Evolutionary conservation across 2,888 invertebrate species (phyloP).

Genomic region (Palloptera scutellata): DNA sequence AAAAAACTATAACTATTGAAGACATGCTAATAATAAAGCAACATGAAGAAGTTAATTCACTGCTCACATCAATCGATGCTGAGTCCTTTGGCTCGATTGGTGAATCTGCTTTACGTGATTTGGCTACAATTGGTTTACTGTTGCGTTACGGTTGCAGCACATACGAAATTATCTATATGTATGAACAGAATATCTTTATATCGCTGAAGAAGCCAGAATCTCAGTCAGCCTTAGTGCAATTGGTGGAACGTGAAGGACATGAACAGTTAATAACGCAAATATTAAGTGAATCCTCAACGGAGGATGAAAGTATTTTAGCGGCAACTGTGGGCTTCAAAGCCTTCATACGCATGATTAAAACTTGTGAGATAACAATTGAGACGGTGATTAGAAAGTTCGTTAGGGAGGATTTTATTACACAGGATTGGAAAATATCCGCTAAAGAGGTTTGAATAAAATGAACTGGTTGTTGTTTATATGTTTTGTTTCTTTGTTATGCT

Average conservation of each 20-base stretch:
- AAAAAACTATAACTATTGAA: constrained; percentile 64
- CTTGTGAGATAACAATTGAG: constrained; percentile 81
- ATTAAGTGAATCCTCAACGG: constrained; percentile 79
- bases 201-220: constrained; percentile 81
- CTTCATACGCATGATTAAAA: constrained; percentile 85
- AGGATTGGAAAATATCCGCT: constrained; percentile 76
- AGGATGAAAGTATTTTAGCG: constrained; percentile 79
- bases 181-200: constrained; percentile 81
- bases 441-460: constrained; percentile 65
- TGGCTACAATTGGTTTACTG: constrained; percentile 83
- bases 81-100: constrained; percentile 81
- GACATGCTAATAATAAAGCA: constrained; percentile 69
- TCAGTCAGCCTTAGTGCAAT: constrained; percentile 83
- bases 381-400: constrained; percentile 84
- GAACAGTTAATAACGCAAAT: constrained; percentile 83
- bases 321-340: constrained; percentile 86
- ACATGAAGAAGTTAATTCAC: constrained; percentile 78
- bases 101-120: constrained; percentile 78
- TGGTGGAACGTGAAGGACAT: constrained; percentile 85
- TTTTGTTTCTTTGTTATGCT: constrained; percentile 21
- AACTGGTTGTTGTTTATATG: constrained; percentile 4
- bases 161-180: constrained; percentile 79
- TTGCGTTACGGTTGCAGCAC: constrained; percentile 79
- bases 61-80: constrained; percentile 77
- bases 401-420: constrained; percentile 83